phyloP scores from a whole-genome alignment of 2,888 invertebrate species.

The Monopis laevigella region DNA sequence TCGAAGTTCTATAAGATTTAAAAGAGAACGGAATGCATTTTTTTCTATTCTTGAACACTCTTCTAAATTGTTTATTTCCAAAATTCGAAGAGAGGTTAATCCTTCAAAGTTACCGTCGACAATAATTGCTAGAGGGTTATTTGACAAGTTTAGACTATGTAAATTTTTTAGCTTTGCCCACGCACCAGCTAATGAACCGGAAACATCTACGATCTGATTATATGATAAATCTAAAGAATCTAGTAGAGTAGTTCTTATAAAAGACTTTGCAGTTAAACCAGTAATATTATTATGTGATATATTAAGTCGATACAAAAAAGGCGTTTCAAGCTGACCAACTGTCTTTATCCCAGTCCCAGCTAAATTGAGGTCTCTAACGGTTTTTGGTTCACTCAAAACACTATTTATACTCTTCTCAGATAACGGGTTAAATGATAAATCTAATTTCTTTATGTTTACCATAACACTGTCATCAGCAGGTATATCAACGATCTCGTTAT shows the following conservation, averaged over 20 bases:
- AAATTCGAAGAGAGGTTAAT: slow-evolving; percentile 70
- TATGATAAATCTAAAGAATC: slow-evolving; percentile 81
- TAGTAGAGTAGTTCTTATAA: slow-evolving; percentile 81
- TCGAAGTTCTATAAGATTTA: slow-evolving; percentile 74
- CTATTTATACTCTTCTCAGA: slow-evolving; percentile 77
- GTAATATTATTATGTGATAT: slow-evolving; percentile 79
- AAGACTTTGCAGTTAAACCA: slow-evolving; percentile 71
- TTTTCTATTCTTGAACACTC: slow-evolving; percentile 83
- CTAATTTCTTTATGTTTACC: slow-evolving; percentile 87
- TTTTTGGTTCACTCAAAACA: slow-evolving; percentile 88
- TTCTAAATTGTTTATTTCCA: slow-evolving; percentile 74
- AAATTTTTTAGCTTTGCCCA: slow-evolving; percentile 79
- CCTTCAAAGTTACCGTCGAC: slow-evolving; percentile 80
- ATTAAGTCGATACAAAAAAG: slow-evolving; percentile 82
- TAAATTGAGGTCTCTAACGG: slow-evolving; percentile 81
- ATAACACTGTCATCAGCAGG: slow-evolving; percentile 87
- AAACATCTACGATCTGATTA: slow-evolving; percentile 72
- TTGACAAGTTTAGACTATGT: slow-evolving; percentile 79
- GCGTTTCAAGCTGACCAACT: slow-evolving; percentile 80
- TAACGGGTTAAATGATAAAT: slow-evolving; percentile 86
- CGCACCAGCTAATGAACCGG: slow-evolving; percentile 69
- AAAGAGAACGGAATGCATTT: slow-evolving; percentile 77
- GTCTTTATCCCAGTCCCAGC: slow-evolving; percentile 80
- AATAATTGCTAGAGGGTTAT: slow-evolving; percentile 83
- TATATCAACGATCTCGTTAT: slow-evolving; percentile 80